Conservation (phyloP, 1,140 invertebrate species). For the Antheraea mylitta region DNA sequence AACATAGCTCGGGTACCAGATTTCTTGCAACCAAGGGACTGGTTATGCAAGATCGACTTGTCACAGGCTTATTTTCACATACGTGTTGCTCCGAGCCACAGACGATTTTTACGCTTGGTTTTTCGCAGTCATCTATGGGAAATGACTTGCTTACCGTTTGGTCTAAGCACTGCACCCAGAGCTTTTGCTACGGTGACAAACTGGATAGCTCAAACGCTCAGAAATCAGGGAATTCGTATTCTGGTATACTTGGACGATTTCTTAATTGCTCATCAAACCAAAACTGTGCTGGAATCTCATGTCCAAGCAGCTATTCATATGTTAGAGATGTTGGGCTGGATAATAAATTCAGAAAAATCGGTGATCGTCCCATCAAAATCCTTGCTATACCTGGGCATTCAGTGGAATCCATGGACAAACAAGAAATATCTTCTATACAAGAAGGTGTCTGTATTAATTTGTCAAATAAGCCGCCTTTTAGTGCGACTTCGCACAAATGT, state of each 20-base stretch:
- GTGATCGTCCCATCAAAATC: slow-evolving; percentile 14
- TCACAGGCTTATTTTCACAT: no score
- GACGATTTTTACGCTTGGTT: no score
- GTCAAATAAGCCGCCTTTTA: no score
- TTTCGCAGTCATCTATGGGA: slow-evolving; percentile 25
- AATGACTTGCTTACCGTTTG: slow-evolving; percentile 46
- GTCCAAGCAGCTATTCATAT: slow-evolving; percentile 10
- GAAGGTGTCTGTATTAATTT: no score
- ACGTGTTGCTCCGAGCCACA: no score
- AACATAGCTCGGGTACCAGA: no score
- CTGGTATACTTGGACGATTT: slow-evolving; percentile 53
- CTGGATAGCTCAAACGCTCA: slow-evolving; percentile 29
- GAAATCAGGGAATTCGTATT: slow-evolving; percentile 33
- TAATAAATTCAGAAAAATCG: slow-evolving; percentile 27
- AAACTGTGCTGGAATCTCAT: slow-evolving; percentile 1
- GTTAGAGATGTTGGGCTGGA: slow-evolving; percentile 23
- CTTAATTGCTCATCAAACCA: slow-evolving; percentile 23
- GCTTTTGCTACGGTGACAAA: slow-evolving; percentile 27
- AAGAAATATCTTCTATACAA: slow-evolving; percentile 25
- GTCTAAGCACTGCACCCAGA: slow-evolving; percentile 29
- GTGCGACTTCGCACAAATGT: no score
- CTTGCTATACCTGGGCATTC: slow-evolving; percentile 31
- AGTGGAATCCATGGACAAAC: slow-evolving; percentile 33
- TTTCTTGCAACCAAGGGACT: no score
- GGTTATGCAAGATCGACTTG: no score